Evolutionary conservation across 2,113 vertebrate genomes (phyloP).

Genomic region (Chaenogobius annularis): DNA sequence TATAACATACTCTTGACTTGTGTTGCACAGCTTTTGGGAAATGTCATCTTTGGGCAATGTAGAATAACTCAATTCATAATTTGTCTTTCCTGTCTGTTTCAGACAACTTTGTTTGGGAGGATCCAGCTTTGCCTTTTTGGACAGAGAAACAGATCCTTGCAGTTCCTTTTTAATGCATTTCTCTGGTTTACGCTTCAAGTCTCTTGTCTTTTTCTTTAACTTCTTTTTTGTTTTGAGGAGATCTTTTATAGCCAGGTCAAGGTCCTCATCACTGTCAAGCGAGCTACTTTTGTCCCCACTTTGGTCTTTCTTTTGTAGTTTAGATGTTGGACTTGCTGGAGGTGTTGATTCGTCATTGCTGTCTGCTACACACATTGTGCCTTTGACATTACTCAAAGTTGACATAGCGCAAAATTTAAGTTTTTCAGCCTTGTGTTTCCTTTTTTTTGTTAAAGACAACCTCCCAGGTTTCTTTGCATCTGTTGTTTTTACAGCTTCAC

Average conservation of each 20-base stretch:
- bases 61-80: slow-evolving; percentile 36
- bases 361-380: slow-evolving; percentile 23
- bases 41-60: slow-evolving; percentile 24
- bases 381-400: slow-evolving; percentile 24
- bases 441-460: slow-evolving; percentile 70
- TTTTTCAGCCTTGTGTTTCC: slow-evolving; percentile 67
- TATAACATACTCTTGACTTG: slow-evolving; percentile 2
- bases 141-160: slow-evolving; percentile 45
- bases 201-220: slow-evolving; percentile 81
- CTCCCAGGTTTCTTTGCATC: slow-evolving; percentile 63
- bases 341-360: slow-evolving; percentile 28
- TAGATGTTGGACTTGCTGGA: slow-evolving; percentile 18
- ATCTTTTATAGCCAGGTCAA: slow-evolving; percentile 92
- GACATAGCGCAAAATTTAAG: slow-evolving; percentile 1
- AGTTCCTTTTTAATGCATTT: slow-evolving; percentile 74
- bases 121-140: slow-evolving; percentile 39
- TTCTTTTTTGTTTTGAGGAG: slow-evolving; percentile 89
- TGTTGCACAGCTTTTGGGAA: slow-evolving; percentile 31
- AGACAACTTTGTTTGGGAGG: slow-evolving; percentile 57
- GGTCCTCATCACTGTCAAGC: slow-evolving; percentile 93
- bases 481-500: slow-evolving; percentile 42
- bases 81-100: slow-evolving; percentile 57
- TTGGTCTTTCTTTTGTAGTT: slow-evolving; percentile 46
- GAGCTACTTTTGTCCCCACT: slow-evolving; percentile 93
- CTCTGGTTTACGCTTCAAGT: slow-evolving; percentile 74